Evolutionary conservation across 2,888 invertebrate genomes (phyloP).

Genomic region (Epinotia bilunana): DNA sequence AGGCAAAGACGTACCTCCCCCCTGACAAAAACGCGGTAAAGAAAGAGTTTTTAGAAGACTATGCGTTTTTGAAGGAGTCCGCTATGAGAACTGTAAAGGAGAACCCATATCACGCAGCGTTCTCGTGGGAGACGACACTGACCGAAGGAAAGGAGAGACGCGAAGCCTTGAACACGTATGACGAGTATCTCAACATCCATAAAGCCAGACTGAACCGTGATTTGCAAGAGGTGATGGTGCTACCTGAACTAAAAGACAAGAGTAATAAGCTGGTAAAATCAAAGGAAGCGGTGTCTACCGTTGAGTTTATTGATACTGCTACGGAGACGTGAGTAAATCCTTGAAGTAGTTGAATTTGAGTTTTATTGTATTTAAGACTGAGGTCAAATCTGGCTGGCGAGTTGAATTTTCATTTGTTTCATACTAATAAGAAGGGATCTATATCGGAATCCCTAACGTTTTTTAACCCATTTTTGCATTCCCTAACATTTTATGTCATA

Average conservation of each 20-base stretch:
- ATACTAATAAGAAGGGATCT: too few relatives aligned
- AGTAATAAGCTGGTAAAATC: not conserved
- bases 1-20: slow-evolving; percentile 73
- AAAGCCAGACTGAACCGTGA: slow-evolving; percentile 64
- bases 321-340: slow-evolving; percentile 12
- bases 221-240: slow-evolving; percentile 44
- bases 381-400: not conserved
- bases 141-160: slow-evolving; percentile 80
- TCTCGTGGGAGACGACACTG: slow-evolving; percentile 84
- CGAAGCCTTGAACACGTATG: slow-evolving; percentile 72
- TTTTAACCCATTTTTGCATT: too few relatives aligned
- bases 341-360: not conserved
- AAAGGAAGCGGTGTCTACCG: not conserved
- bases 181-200: slow-evolving; percentile 68
- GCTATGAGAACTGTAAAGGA: slow-evolving; percentile 72
- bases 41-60: slow-evolving; percentile 70
- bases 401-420: not conserved
- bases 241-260: not conserved
- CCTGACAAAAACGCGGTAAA: slow-evolving; percentile 71
- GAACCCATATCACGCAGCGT: slow-evolving; percentile 78
- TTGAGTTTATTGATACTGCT: slow-evolving; percentile 2
- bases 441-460: too few relatives aligned
- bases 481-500: too few relatives aligned
- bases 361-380: not conserved
- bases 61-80: slow-evolving; percentile 60